A percentile compares a stretch with the other conserved stretches of the same genome.
Evolutionary conservation across 2,797 vertebrate species (phyloP).

Genomic region (Holocentrus rufus): DNA sequence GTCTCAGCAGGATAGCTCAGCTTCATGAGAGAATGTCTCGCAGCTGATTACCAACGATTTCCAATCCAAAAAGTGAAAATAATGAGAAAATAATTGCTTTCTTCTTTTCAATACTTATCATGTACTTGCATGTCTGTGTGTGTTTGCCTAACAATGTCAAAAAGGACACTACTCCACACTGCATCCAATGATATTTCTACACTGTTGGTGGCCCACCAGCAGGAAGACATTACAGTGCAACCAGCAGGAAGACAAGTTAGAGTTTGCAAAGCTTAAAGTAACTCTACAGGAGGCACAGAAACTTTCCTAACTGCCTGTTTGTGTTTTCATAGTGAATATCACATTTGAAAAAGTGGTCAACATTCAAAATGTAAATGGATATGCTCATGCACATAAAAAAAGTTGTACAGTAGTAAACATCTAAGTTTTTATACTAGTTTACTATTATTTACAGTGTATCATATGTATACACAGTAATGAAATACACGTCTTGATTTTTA

Average conservation of each 20-base stretch:
- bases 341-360: background rate
- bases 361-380: background rate
- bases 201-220: conserved; percentile 20
- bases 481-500: too few species aligned
- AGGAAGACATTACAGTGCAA: conserved; percentile 41
- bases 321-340: background rate
- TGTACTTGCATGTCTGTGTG: conserved; percentile 14
- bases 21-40: conserved; percentile 45
- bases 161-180: background rate
- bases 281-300: conserved; percentile 22
- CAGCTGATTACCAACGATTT: conserved; percentile 38
- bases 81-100: conserved; percentile 62
- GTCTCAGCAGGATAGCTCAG: conserved; percentile 51
- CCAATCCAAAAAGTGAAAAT: conserved; percentile 46
- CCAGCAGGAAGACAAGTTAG: conserved; percentile 50
- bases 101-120: conserved; percentile 34
- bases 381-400: background rate
- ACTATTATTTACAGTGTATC: too few species aligned
- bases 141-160: conserved; percentile 50
- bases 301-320: conserved; percentile 22
- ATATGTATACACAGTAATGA: too few species aligned
- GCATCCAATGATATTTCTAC: conserved; percentile 14
- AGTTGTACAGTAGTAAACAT: too few species aligned
- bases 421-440: too few species aligned
- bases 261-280: conserved; percentile 39